Base-by-base conservation (phyloP, 1,140 invertebrate genomes). In the Leptopilina clavipes region DNA sequence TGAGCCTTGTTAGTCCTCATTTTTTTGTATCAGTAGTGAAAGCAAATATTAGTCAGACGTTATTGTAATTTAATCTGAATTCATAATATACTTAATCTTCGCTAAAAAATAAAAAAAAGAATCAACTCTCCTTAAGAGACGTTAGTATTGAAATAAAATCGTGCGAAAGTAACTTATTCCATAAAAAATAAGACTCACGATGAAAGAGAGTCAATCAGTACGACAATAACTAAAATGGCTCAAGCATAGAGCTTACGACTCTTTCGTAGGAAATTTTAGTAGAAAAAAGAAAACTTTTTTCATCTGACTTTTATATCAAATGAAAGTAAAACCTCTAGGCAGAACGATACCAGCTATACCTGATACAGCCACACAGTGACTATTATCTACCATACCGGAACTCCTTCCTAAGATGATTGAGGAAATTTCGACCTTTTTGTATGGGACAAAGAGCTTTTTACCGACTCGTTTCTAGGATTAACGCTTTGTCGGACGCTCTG, bases 381-480 rank as follows among this genome's bases (percentile, higher is more conserved):
- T 44, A 71, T 76, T 76, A 76, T 72, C 70, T 72, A 19, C 70
- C 71, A 72, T 45, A 73, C 73, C 65, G 70, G 71, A 72, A 76
- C 59, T 71, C 44, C 71, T 79, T 54, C 43, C 54, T 78, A 73
- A 74, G 70, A 71, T n/a, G 74, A 79, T 70, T 73, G 72, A 76
- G 75, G 76, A 71, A 79, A 76, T 76, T 79, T 76, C 75, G 43
- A 79, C 75, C 56, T 80, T 76, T 80, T 76, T 77, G 71, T 77
- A 73, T 79, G 44, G 83, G 79, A 84, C 83, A 86, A 86, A 85
- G 81, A 80, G 80, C 82, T 84, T 83, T 86, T 83, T 83, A 85
- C 81, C 37, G 76, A 84, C 78, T 83, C 84, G 80, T 82, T 85
- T 83, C 78, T 76, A 85, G 84, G 81, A 84, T 85, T 86, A 85